Evolutionary conservation across 2,797 vertebrate genomes (phyloP).

Genomic region (Dermochelys coriacea): DNA sequence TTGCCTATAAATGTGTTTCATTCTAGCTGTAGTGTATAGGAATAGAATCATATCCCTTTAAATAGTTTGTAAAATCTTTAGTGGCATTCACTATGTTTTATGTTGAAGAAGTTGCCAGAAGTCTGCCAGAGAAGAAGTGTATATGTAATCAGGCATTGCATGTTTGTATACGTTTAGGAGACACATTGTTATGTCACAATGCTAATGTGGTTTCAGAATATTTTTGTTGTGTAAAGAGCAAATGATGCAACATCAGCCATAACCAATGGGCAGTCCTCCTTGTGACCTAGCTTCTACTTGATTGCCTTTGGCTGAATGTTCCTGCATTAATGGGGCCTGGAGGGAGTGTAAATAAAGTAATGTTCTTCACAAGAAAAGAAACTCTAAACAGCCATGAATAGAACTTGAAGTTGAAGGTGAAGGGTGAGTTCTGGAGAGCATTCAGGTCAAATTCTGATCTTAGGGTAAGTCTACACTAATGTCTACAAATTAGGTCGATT

Average conservation of each 20-base stretch:
- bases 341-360: not conserved
- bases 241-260: not conserved
- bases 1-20: slow-evolving; percentile 9
- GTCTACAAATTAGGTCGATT: too few species aligned
- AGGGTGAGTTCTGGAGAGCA: not conserved
- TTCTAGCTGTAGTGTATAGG: not conserved
- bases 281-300: not conserved
- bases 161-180: slow-evolving; percentile 4
- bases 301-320: fast-evolving
- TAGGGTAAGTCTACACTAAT: too few species aligned
- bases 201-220: not conserved
- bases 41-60: not conserved
- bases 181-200: not conserved
- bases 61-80: fast-evolving
- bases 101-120: not conserved
- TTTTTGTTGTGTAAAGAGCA: not conserved
- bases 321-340: fast-evolving
- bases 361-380: slow-evolving; percentile 21
- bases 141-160: not conserved
- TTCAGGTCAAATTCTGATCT: not conserved
- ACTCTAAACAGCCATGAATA: not conserved
- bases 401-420: not conserved
- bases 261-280: not conserved
- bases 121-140: not conserved
- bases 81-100: not conserved